Evolutionary conservation across 2,113 vertebrate genomes (phyloP).

Genomic region (Dryoscopus gambensis): DNA sequence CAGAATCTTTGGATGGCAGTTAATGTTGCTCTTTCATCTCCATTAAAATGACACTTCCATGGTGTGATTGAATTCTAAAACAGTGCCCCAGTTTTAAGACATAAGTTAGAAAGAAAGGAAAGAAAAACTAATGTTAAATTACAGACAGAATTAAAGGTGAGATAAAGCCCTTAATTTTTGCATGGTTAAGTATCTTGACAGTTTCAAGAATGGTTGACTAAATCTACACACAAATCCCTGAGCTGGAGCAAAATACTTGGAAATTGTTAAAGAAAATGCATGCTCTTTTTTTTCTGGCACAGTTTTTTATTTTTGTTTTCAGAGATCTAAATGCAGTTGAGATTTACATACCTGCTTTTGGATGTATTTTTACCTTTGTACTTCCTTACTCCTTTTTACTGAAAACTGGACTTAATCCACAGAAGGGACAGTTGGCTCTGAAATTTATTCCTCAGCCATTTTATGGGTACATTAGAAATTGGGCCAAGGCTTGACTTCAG

Average conservation of each 20-base stretch:
- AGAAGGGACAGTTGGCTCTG: neutral
- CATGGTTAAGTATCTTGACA: neutral
- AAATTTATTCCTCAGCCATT: neutral
- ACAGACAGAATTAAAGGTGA: slow-evolving; percentile 13
- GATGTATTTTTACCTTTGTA: neutral
- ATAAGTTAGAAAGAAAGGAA: slow-evolving; percentile 5
- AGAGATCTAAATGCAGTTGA: neutral
- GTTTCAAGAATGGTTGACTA: slow-evolving; percentile 5
- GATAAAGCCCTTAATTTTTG: slow-evolving; percentile 33
- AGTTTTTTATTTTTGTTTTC: neutral
- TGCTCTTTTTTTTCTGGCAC: neutral
- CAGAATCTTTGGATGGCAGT: slow-evolving; percentile 51
- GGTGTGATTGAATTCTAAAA: slow-evolving; percentile 15
- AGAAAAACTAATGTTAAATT: slow-evolving; percentile 6
- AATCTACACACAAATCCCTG: neutral
- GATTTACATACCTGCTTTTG: neutral
- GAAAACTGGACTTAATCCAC: neutral
- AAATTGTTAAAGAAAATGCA: neutral
- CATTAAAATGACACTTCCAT: slow-evolving; percentile 46
- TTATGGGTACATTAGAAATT: neutral
- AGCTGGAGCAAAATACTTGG: neutral
- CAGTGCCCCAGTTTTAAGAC: neutral
- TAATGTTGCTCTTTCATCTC: slow-evolving; percentile 44
- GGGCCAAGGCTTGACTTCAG: neutral
- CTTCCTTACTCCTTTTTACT: neutral